Evolutionary conservation across 1,140 invertebrate genomes (phyloP).

Genomic region (Drosophila biarmipes): DNA sequence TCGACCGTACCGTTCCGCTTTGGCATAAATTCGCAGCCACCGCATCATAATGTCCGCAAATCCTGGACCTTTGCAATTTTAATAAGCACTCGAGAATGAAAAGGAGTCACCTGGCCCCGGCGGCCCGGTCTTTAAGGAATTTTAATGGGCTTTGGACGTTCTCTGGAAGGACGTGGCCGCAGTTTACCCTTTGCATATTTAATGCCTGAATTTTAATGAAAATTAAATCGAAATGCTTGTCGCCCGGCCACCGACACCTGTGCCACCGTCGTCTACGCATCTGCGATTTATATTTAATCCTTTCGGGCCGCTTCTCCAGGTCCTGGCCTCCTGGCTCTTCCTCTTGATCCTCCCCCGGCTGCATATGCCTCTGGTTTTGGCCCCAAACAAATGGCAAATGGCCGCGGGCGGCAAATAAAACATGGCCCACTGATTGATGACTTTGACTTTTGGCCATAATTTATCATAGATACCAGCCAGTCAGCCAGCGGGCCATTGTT

Average conservation of each 20-base stretch:
- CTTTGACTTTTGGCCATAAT: slow-evolving; percentile 82
- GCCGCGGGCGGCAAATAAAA: slow-evolving; percentile 74
- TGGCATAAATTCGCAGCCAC: slow-evolving; percentile 77
- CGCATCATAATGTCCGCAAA: slow-evolving; percentile 83
- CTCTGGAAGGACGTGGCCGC: slow-evolving; percentile 43
- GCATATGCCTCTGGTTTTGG: slow-evolving; percentile 39
- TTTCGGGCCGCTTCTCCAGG: slow-evolving; percentile 24
- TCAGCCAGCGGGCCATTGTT: slow-evolving; percentile 45
- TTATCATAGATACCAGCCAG: slow-evolving; percentile 76
- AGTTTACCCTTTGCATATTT: slow-evolving; percentile 82
- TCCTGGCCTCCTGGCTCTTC: background rate
- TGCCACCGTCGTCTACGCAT: slow-evolving; percentile 40
- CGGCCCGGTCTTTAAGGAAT: slow-evolving; percentile 74
- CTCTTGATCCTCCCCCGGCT: background rate
- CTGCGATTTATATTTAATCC: slow-evolving; percentile 75
- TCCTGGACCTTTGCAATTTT: slow-evolving; percentile 79
- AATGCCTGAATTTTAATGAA: slow-evolving; percentile 80
- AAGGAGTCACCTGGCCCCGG: slow-evolving; percentile 62
- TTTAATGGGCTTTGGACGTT: slow-evolving; percentile 69
- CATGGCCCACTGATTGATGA: slow-evolving; percentile 76
- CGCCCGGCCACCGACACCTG: slow-evolving; percentile 62
- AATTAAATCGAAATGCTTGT: slow-evolving; percentile 81
- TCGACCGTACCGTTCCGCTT: slow-evolving; percentile 24
- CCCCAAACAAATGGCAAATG: slow-evolving; percentile 59
- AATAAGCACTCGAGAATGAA: slow-evolving; percentile 83